Evolutionary conservation across 35 echinoderm and acorn worm species (phyloP).

Genomic region (Ophioderma brevispina): DNA sequence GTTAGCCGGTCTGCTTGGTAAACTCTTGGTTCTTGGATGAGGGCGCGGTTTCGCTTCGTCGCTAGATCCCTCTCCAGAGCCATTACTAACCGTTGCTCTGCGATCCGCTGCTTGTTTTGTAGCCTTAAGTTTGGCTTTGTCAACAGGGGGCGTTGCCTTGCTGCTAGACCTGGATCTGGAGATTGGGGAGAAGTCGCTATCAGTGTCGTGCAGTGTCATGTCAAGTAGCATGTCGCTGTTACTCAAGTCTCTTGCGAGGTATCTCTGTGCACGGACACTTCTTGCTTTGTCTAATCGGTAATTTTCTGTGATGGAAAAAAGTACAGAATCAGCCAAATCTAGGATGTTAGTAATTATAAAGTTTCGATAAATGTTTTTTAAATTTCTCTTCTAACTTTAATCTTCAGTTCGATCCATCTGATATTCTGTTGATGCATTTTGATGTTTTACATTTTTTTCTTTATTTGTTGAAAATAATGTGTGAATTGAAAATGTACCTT

Average conservation of each 20-base stretch:
- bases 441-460: too few relatives aligned
- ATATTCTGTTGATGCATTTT: too few relatives aligned
- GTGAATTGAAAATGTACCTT: too few relatives aligned
- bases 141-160: background rate
- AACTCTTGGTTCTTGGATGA: constrained; percentile 34
- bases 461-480: too few relatives aligned
- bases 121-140: background rate
- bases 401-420: too few relatives aligned
- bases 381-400: too few relatives aligned
- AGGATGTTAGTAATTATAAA: too few relatives aligned
- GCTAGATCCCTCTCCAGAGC: background rate
- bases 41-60: constrained; percentile 29
- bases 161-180: background rate
- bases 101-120: background rate
- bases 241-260: background rate
- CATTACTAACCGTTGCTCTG: constrained; percentile 17
- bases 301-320: background rate
- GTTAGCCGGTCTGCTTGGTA: constrained; percentile 30
- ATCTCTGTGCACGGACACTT: background rate
- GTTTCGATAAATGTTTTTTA: too few relatives aligned
- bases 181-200: background rate
- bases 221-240: constrained; percentile 23
- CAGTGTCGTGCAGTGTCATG: background rate
- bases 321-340: background rate
- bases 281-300: background rate